Conservation (phyloP, 2,113 vertebrate genomes). For the Sceloporus tristichus region DNA sequence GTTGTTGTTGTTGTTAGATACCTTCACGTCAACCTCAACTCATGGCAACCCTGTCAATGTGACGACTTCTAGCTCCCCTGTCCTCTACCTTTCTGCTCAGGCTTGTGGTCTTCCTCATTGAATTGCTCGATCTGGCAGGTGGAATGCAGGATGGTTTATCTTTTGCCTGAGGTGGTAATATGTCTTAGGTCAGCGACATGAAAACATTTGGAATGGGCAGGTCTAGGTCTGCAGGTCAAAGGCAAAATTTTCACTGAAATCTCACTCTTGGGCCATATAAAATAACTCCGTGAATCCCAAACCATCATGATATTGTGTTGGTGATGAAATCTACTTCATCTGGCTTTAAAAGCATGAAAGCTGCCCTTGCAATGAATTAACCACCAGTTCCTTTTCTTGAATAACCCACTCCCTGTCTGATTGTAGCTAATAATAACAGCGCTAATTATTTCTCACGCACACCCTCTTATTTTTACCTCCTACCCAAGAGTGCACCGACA, state of each 20-base stretch:
- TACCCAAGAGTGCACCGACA: neutral
- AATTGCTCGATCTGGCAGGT: no score
- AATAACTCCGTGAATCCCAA: no score
- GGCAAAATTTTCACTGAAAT: no score
- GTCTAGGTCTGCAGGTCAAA: neutral
- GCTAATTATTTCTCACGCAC: slow-evolving; percentile 24
- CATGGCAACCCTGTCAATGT: no score
- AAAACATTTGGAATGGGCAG: neutral
- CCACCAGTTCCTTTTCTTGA: neutral
- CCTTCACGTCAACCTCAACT: no score
- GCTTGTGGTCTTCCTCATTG: no score
- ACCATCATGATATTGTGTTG: neutral
- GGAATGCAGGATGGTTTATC: no score
- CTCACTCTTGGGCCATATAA: neutral
- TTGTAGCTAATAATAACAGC: slow-evolving; percentile 22
- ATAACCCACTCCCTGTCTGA: neutral
- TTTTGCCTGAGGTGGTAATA: no score
- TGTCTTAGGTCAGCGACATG: no score
- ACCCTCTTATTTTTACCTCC: neutral
- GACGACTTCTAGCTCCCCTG: no score
- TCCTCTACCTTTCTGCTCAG: no score
- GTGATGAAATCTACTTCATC: slow-evolving; percentile 21
- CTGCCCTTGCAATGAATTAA: slow-evolving; percentile 32
- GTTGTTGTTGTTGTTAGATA: no score
- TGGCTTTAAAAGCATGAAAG: slow-evolving; percentile 12